These are phyloP conservation scores for Cheirogaleus medius DNA, from an alignment of 2,113 vertebrate species.

Conservation along the genomic window DNA sequence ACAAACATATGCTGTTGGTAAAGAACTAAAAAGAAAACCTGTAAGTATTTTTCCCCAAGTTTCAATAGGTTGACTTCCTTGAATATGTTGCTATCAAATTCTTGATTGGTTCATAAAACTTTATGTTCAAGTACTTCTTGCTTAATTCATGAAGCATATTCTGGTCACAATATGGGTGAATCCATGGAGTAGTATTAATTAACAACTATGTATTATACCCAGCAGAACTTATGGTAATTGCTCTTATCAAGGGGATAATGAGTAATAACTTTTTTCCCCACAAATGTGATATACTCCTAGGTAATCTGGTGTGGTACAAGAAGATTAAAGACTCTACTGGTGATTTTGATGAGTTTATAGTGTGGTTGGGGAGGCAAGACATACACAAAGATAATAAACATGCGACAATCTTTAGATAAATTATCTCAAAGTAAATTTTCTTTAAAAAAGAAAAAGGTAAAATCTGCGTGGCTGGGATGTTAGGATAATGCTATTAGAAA, in stretches of 20 bases:
- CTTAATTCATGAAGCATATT: not conserved
- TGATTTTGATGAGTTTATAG: not conserved
- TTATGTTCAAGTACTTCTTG: not conserved
- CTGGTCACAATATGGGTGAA: not conserved
- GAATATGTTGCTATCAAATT: not conserved
- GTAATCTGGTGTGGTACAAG: not conserved
- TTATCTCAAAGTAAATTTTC: not conserved
- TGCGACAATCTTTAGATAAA: not conserved
- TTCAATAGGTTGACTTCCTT: not conserved
- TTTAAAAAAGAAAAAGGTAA: not conserved
- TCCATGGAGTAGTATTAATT: not conserved
- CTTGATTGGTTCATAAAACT: not conserved
- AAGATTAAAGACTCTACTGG: not conserved
- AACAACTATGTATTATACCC: not conserved
- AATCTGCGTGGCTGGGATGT: not conserved
- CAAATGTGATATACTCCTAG: not conserved
- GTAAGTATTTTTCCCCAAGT: not conserved
- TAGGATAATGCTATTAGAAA: not conserved
- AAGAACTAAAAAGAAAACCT: not conserved
- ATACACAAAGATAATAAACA: not conserved
- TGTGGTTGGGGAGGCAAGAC: not conserved
- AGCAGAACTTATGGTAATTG: not conserved
- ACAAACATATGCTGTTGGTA: not conserved
- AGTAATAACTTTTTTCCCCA: not conserved
- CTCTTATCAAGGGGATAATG: not conserved